Evolutionary conservation across 1,140 invertebrate genomes (phyloP).

Genomic region (Hycleus phaleratus): DNA sequence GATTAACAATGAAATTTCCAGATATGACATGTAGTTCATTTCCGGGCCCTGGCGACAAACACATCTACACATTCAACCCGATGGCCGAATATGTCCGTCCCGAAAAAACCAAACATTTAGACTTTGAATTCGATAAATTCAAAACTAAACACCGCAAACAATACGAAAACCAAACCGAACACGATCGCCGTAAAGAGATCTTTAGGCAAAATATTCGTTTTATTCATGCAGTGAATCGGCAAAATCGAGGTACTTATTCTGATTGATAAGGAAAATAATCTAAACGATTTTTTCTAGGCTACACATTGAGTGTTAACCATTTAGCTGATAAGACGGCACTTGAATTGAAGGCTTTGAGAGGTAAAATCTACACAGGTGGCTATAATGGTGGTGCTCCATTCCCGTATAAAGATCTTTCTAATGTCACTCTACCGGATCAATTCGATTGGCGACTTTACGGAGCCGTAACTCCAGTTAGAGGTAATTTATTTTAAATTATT

Average conservation of each 20-base stretch:
- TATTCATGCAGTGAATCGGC: slow-evolving; percentile 36
- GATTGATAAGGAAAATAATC: no score
- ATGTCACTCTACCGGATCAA: slow-evolving; percentile 53
- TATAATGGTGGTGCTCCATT: slow-evolving; percentile 73
- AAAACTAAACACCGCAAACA: slow-evolving; percentile 62
- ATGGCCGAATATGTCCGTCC: slow-evolving; percentile 84
- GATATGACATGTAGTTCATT: slow-evolving; percentile 70
- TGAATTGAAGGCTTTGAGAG: slow-evolving; percentile 74
- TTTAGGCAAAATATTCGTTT: slow-evolving; percentile 85
- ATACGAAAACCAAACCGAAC: slow-evolving; percentile 61
- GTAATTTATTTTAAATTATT: no score
- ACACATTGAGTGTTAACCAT: slow-evolving; percentile 76
- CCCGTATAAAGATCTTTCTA: slow-evolving; percentile 50
- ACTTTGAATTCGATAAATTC: slow-evolving; percentile 72
- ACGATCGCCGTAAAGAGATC: slow-evolving; percentile 62
- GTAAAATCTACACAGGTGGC: slow-evolving; percentile 57
- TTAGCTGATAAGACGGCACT: slow-evolving; percentile 72
- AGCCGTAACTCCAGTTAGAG: slow-evolving; percentile 89
- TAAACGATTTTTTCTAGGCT: slow-evolving; percentile 40
- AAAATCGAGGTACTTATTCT: slow-evolving; percentile 25
- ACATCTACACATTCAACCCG: slow-evolving; percentile 81
- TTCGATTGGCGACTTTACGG: slow-evolving; percentile 88
- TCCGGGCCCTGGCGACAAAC: slow-evolving; percentile 75
- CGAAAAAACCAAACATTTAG: slow-evolving; percentile 61
- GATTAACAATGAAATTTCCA: slow-evolving; percentile 37